Percentiles rank a stretch among this genome's conserved stretches.
These are phyloP conservation scores for Paramormyrops kingsleyae DNA, from an alignment of 2,113 vertebrate species.

Conservation along the genomic window DNA sequence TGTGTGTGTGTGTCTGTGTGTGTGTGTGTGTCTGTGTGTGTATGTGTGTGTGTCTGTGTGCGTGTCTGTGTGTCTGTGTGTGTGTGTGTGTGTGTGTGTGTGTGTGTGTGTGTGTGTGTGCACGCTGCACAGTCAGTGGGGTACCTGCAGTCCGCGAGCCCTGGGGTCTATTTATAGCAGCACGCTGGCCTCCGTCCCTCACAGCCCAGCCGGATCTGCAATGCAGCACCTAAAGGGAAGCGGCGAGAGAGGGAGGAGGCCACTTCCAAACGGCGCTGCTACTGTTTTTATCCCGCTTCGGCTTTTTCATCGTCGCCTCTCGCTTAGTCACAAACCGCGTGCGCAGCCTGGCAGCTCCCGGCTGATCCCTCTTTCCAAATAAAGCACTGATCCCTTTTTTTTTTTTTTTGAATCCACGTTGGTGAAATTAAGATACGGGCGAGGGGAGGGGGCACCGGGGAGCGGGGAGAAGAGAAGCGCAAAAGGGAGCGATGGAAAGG, in stretches of 20 bases:
- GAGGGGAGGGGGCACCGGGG: background rate
- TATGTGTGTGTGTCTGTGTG: background rate
- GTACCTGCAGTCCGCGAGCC: background rate
- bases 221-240: slow-evolving; percentile 53
- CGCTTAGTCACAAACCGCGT: background rate
- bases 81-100: slow-evolving; percentile 21
- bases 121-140: background rate
- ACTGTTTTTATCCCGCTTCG: background rate
- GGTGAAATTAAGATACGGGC: background rate
- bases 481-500: background rate
- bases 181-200: slow-evolving; percentile 32
- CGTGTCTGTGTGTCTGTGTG: slow-evolving; percentile 23
- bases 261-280: background rate
- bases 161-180: slow-evolving; percentile 53
- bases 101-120: slow-evolving; percentile 22
- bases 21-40: no score
- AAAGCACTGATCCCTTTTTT: background rate
- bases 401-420: background rate
- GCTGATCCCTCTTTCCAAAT: background rate
- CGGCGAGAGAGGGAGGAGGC: background rate
- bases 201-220: slow-evolving; percentile 58
- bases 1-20: background rate
- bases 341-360: background rate
- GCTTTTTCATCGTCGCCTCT: background rate
- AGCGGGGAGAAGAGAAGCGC: slow-evolving; percentile 7